These are phyloP conservation scores for Probaryconus sp. DNA, from an alignment of 1,140 invertebrate species.

Conservation along the genomic window DNA sequence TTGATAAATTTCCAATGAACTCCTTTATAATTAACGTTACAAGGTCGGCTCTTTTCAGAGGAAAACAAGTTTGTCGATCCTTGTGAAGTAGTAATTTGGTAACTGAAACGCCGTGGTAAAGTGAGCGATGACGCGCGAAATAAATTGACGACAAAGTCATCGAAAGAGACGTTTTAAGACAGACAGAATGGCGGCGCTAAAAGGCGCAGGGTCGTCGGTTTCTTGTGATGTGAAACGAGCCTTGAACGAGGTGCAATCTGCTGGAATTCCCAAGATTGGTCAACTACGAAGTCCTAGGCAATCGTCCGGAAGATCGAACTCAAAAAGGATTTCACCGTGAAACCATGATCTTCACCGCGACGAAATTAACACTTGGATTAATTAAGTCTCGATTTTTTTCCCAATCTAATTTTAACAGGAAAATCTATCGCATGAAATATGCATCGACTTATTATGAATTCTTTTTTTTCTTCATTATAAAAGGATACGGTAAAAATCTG, in stretches of 20 bases:
- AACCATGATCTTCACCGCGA: too few relatives aligned
- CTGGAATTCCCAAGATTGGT: slow-evolving; percentile 73
- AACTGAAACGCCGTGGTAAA: slow-evolving; percentile 61
- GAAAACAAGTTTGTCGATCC: too few relatives aligned
- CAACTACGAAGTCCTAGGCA: slow-evolving; percentile 58
- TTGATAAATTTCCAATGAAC: too few relatives aligned
- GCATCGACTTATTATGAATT: slow-evolving; percentile 36
- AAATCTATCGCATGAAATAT: slow-evolving; percentile 39
- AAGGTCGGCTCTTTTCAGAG: too few relatives aligned
- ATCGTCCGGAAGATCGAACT: slow-evolving; percentile 68
- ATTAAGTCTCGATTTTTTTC: slow-evolving; percentile 22
- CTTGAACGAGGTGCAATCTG: slow-evolving; percentile 71
- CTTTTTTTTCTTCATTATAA: slow-evolving; percentile 19
- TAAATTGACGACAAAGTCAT: slow-evolving; percentile 68
- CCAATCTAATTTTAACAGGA: background rate
- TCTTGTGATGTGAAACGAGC: slow-evolving; percentile 69
- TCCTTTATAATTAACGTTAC: too few relatives aligned
- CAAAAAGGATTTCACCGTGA: slow-evolving; percentile 43
- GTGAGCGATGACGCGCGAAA: slow-evolving; percentile 65
- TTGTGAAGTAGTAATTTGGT: slow-evolving; percentile 10
- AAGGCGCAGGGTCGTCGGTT: slow-evolving; percentile 31
- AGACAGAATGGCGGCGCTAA: slow-evolving; percentile 23
- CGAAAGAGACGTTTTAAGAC: slow-evolving; percentile 39
- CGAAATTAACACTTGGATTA: slow-evolving; percentile 49
- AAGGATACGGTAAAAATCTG: slow-evolving; percentile 37